Percentiles rank a stretch among this genome's conserved stretches.
Conservation (phyloP, 23 tunicate genomes). For the Botrylloides violaceus region DNA sequence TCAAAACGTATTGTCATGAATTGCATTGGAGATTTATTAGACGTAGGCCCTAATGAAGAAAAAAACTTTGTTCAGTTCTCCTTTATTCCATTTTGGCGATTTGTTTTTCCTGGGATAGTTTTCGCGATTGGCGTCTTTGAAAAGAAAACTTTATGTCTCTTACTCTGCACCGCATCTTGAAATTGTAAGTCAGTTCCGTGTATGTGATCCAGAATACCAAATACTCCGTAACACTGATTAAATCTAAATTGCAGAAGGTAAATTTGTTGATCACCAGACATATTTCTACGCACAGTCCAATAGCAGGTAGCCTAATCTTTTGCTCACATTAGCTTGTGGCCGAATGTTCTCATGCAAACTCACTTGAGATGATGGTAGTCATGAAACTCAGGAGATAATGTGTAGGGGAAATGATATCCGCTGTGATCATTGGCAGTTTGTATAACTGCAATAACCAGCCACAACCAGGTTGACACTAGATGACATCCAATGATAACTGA, state of each 20-base stretch:
- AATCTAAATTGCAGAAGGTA: slow-evolving; percentile 35
- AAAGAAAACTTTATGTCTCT: slow-evolving; percentile 60
- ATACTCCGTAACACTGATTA: slow-evolving; percentile 76
- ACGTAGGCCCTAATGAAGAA: too few species aligned
- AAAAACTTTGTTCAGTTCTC: too few species aligned
- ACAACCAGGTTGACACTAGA: slow-evolving; percentile 39
- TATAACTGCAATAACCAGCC: slow-evolving; percentile 40
- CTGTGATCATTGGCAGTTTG: slow-evolving; percentile 73
- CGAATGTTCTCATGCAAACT: slow-evolving; percentile 7
- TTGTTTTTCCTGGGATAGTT: slow-evolving; percentile 25
- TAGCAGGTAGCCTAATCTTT: too few species aligned
- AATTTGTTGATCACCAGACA: too few species aligned
- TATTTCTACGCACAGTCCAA: too few species aligned
- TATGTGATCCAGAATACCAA: slow-evolving; percentile 65
- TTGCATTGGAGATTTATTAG: too few species aligned
- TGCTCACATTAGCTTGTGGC: too few species aligned
- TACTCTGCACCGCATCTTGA: slow-evolving; percentile 63
- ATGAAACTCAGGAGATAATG: slow-evolving; percentile 77
- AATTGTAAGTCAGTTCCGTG: slow-evolving; percentile 73
- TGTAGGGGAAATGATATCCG: slow-evolving; percentile 68
- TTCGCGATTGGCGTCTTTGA: slow-evolving; percentile 46
- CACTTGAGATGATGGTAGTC: slow-evolving; percentile 90
- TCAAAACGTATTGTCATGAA: too few species aligned
- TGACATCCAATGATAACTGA: slow-evolving; percentile 61
- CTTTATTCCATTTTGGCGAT: background rate